These are phyloP conservation scores for Macrobrachium rosenbergii DNA, from an alignment of 1,140 invertebrate species.

Conservation along the genomic window DNA sequence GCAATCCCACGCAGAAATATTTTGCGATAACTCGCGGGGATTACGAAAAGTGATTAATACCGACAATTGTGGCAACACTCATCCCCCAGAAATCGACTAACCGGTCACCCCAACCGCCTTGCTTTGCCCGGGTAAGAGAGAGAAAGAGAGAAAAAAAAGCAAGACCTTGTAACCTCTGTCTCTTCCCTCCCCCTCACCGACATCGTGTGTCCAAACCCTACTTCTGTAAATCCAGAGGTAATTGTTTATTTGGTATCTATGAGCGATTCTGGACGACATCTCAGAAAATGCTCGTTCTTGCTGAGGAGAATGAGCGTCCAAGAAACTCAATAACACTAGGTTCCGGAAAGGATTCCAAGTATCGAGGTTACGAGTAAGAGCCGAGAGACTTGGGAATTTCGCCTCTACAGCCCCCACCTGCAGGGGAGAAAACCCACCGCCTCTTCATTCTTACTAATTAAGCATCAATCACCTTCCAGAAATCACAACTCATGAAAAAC, in stretches of 20 bases:
- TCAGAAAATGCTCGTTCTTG: not conserved
- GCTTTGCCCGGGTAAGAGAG: conserved; percentile 38
- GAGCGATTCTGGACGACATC: too few relatives aligned
- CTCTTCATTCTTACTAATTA: conserved; percentile 1
- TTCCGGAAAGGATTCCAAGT: conserved; percentile 26
- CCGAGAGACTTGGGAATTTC: conserved; percentile 31
- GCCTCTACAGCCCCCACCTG: conserved; percentile 20
- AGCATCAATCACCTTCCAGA: not conserved
- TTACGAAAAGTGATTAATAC: conserved; percentile 15
- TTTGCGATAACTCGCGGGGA: too few relatives aligned
- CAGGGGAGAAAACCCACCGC: not conserved
- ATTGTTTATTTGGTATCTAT: too few relatives aligned
- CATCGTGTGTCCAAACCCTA: not conserved
- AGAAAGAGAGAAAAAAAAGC: conserved; percentile 15
- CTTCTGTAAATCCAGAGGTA: not conserved
- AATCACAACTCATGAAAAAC: too few relatives aligned
- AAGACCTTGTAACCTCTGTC: conserved; percentile 39
- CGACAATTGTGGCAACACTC: conserved; percentile 13
- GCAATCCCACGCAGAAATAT: not conserved
- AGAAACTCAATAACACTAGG: conserved; percentile 31
- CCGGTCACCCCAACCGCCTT: conserved; percentile 30
- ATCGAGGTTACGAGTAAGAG: conserved; percentile 34
- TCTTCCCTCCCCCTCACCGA: not conserved
- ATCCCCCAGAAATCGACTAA: conserved; percentile 47
- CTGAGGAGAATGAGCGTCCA: not conserved